Evolutionary conservation across 2,113 vertebrate species (phyloP), one percentile per base, ranked within the genome.

Genomic region (Ciconia maguari): DNA sequence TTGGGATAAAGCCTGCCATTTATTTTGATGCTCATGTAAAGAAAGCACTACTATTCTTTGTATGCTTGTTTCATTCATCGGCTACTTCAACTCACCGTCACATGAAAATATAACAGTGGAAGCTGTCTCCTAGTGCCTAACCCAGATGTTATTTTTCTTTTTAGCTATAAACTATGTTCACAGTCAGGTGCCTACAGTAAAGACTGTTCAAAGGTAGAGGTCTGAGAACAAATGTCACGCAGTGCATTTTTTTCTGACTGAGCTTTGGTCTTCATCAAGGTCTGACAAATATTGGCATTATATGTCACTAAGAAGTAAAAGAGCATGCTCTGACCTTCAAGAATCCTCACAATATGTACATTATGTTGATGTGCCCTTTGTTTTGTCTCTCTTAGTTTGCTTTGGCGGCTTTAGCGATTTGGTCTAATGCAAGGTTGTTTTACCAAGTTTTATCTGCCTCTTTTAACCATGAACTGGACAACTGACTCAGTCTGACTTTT

Each of bases 311-410:
- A 97, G 96, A 98, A 98, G 96, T 96, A 98, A 98, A 98, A 98
- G 97, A 97, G 98, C 98, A 97, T 95, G 78, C 92, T 97, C 97
- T 98, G 98, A 98, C 98, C 98, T 98, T 98, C 98, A 98, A 97
- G 93, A 96, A 97, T 97, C 97, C 80, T 96, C 96, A 97, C 95
- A 97, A 98, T 98, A 98, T 98, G 97, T 98, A 98, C 97, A 98
- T 98, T 98, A 98, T 98, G 98, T 98, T 98, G 98, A 98, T 98
- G 98, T 98, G 98, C 98, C 98, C 98, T 98, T 98, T 98, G 96
- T 97, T 98, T 98, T 97, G 80, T 97, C 97, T 97, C 88, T 96
- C 80, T 96, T 84, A 96, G 95, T 98, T 98, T 98, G 89, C 94
- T 98, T 96, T 96, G 97, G 92, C 32, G 0, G 96, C 83, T 92